Percentiles rank a stretch among this genome's conserved stretches.
These are phyloP conservation scores for Eulithis testata DNA, from an alignment of 2,888 invertebrate species.

Conservation along the genomic window DNA sequence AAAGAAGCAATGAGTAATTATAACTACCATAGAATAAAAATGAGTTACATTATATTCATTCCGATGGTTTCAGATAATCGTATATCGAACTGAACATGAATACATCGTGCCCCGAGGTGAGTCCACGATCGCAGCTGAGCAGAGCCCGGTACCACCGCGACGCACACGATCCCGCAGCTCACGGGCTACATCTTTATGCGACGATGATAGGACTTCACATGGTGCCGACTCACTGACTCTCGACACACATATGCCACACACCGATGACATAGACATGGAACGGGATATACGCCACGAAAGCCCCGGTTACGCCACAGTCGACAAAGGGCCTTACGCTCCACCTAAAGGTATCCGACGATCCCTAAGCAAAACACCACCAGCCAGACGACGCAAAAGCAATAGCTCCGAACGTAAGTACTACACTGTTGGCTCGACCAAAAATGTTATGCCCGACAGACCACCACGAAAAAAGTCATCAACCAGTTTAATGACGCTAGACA, in stretches of 20 bases:
- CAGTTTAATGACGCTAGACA: conserved; percentile 81
- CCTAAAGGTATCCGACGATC: conserved; percentile 84
- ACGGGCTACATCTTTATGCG: conserved; percentile 83
- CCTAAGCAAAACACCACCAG: conserved; percentile 81
- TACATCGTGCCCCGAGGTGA: conserved; percentile 84
- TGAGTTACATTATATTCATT: conserved; percentile 7
- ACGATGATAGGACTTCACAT: conserved; percentile 89
- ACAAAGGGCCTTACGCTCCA: conserved; percentile 88
- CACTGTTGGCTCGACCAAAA: conserved; percentile 83
- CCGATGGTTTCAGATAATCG: conserved; percentile 82
- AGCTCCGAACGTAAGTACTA: conserved; percentile 87
- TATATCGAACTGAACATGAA: conserved; percentile 87
- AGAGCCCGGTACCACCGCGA: conserved; percentile 82
- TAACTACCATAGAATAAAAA: too few species aligned
- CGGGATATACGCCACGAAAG: conserved; percentile 76
- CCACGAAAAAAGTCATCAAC: conserved; percentile 86
- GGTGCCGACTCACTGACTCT: conserved; percentile 87
- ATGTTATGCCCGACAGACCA: conserved; percentile 85
- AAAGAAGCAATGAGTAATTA: too few species aligned
- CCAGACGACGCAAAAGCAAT: conserved; percentile 73
- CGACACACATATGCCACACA: conserved; percentile 70
- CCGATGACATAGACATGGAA: conserved; percentile 63
- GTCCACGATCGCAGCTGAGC: conserved; percentile 67
- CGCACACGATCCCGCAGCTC: conserved; percentile 84
- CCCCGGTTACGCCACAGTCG: conserved; percentile 91